These are phyloP conservation scores for Carassius auratus DNA, from an alignment of 2,113 vertebrate genomes.

Conservation along the genomic window DNA sequence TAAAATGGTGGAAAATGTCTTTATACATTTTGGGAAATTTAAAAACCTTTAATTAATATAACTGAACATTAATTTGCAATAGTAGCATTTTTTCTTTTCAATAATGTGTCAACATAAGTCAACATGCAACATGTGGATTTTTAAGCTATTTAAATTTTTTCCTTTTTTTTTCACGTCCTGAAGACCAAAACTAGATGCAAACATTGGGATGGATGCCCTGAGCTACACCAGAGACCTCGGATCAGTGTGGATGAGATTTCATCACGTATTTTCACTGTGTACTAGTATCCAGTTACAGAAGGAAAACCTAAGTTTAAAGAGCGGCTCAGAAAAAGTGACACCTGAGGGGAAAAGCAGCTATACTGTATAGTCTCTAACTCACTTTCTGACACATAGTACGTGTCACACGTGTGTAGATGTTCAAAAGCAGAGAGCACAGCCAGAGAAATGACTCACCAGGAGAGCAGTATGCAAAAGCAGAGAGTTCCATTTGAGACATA, in stretches of 20 bases:
- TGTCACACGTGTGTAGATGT: slow-evolving; percentile 31
- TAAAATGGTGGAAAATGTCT: not conserved
- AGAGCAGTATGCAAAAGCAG: not conserved
- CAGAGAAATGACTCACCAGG: slow-evolving; percentile 4
- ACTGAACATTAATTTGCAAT: not conserved
- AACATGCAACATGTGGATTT: too few species aligned
- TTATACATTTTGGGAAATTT: not conserved
- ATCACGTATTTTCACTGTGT: slow-evolving; percentile 27
- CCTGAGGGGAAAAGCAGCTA: not conserved
- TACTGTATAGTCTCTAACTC: not conserved
- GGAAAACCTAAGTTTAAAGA: slow-evolving; percentile 21
- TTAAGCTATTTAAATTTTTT: too few species aligned
- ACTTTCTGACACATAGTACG: slow-evolving; percentile 14
- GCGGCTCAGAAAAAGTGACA: slow-evolving; percentile 22
- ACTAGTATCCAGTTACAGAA: slow-evolving; percentile 18
- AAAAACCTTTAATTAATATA: not conserved
- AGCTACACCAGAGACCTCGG: not conserved
- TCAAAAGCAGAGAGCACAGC: slow-evolving; percentile 16
- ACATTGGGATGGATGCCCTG: not conserved
- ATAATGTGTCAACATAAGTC: too few species aligned
- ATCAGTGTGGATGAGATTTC: slow-evolving; percentile 16
- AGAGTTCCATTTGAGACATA: not conserved
- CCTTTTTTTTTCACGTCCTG: not conserved
- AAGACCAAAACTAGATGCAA: not conserved
- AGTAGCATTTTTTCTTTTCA: too few species aligned